These are phyloP conservation scores for Xenotilapia longispinis DNA, from an alignment of 2,113 vertebrate genomes.

Conservation along the genomic window DNA sequence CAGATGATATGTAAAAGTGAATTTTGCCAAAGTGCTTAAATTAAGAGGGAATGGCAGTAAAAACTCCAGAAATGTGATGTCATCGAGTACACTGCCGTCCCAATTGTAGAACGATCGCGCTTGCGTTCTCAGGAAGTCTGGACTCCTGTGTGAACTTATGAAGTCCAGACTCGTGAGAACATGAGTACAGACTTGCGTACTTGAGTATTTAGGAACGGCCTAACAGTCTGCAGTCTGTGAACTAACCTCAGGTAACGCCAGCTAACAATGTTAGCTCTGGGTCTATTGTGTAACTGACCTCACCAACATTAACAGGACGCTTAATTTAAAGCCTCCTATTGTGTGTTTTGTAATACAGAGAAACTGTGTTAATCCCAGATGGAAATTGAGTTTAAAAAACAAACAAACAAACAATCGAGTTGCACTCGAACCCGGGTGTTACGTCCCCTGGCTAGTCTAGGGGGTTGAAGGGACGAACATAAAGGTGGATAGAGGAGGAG, in stretches of 20 bases:
- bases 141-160: neutral
- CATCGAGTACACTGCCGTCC: neutral
- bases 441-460: too few species aligned
- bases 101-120: too few species aligned
- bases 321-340: neutral
- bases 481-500: too few species aligned
- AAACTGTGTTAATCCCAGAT: neutral
- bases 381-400: neutral
- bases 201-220: neutral
- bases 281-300: neutral
- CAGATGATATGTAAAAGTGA: neutral
- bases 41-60: neutral
- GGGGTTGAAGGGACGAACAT: too few species aligned
- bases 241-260: neutral
- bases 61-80: neutral
- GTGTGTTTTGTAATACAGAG: neutral
- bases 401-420: neutral
- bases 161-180: neutral
- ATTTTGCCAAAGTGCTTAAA: neutral
- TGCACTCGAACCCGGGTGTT: accelerated
- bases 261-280: neutral
- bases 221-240: neutral
- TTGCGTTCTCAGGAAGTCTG: neutral
- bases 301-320: neutral
- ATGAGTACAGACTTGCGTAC: neutral